phyloP scores from a whole-genome alignment of 2,797 vertebrate species.

The Takifugu rubripes region DNA sequence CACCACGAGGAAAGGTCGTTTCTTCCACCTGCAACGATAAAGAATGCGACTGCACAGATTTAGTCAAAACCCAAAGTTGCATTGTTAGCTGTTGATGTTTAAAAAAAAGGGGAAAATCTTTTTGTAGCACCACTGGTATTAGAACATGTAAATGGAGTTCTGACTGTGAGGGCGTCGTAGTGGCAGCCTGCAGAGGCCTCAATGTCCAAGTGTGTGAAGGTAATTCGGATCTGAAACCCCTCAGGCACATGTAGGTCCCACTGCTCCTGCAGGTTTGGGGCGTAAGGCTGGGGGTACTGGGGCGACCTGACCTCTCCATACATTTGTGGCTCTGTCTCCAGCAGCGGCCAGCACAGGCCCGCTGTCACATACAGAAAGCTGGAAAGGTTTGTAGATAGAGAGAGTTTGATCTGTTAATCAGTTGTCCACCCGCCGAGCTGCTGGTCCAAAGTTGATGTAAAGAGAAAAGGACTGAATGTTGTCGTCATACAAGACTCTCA shows the following conservation, averaged over 20 bases:
- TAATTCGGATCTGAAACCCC: constrained; percentile 82
- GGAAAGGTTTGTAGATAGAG: constrained; percentile 16
- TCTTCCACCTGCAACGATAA: no score
- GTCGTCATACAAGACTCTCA: not conserved
- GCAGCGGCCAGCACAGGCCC: constrained; percentile 28
- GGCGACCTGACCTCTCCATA: constrained; percentile 79
- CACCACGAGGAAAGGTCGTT: no score
- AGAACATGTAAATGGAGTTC: constrained; percentile 13
- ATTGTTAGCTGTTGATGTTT: no score
- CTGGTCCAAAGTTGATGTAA: constrained; percentile 57
- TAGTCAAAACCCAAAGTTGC: no score
- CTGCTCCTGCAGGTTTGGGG: constrained; percentile 45
- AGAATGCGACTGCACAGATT: not conserved
- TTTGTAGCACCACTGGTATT: not conserved
- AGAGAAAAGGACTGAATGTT: constrained; percentile 5
- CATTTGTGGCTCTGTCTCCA: constrained; percentile 34
- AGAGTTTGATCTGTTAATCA: constrained; percentile 41
- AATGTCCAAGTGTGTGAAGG: constrained; percentile 86
- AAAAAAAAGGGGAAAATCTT: not conserved
- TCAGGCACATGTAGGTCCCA: constrained; percentile 83
- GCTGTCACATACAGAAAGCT: constrained; percentile 52
- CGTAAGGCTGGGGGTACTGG: constrained; percentile 65
- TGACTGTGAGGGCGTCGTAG: constrained; percentile 85
- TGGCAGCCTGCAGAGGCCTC: constrained; percentile 80
- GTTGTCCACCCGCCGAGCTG: constrained; percentile 16